Conservation (phyloP, 1,140 invertebrate genomes). For the Galleria mellonella region DNA sequence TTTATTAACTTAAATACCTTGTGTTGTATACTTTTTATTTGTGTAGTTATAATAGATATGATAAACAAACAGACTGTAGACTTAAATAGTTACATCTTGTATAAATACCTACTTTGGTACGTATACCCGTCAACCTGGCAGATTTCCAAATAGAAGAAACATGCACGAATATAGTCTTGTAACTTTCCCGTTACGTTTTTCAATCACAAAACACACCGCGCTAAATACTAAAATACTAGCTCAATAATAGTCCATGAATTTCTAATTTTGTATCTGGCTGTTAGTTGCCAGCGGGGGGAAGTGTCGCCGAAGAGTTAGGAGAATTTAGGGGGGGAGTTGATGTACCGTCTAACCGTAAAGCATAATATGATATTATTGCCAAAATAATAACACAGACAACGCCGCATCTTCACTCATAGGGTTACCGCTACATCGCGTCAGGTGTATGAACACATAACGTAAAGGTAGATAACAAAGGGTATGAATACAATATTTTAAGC, state of each 20-base stretch:
- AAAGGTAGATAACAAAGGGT: neutral
- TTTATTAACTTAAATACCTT: too few relatives aligned
- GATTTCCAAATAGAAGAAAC: conserved; percentile 4
- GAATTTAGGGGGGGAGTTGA: conserved; percentile 10
- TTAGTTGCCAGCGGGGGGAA: conserved; percentile 30
- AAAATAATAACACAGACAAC: conserved; percentile 58
- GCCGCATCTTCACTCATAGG: conserved; percentile 25
- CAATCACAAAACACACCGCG: conserved; percentile 27
- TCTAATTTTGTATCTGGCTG: conserved; percentile 59
- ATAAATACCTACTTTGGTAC: neutral
- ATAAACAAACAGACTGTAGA: too few relatives aligned
- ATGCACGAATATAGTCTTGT: neutral
- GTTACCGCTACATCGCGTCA: conserved; percentile 11
- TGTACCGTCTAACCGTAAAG: conserved; percentile 42
- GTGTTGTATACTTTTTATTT: too few relatives aligned
- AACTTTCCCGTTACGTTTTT: conserved; percentile 2
- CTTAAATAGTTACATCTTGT: too few relatives aligned
- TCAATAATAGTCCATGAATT: conserved; percentile 62
- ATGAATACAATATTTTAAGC: neutral
- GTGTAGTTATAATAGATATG: too few relatives aligned
- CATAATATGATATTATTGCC: conserved; percentile 59
- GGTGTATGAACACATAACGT: neutral
- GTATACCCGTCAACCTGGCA: conserved; percentile 2
- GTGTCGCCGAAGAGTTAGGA: neutral
- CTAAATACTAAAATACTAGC: conserved; percentile 48